Evolutionary conservation across 2,113 vertebrate species (phyloP), one percentile per base, ranked within the genome.

Genomic region (Perca flavescens): DNA sequence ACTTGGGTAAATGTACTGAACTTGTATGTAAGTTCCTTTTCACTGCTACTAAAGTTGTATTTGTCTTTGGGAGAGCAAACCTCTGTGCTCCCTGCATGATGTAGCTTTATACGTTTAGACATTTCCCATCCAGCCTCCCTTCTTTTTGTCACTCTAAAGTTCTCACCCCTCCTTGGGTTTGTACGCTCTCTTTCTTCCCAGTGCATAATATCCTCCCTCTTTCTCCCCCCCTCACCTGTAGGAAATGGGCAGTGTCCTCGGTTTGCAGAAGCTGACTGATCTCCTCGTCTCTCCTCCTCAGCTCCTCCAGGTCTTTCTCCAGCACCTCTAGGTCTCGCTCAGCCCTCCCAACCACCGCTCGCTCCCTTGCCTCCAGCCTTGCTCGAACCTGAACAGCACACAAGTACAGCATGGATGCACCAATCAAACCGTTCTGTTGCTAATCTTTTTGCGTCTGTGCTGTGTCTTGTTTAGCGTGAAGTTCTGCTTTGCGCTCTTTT

Each of bases 271-370:
- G 85, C 71, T 64, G 79, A 8, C 40, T 22, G 60, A 95, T 93
- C 73, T 92, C 91, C 56, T 79, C n/a, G 2, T 95, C 89, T 73
- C 90, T 87, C 77, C 58, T 87, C 88, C 86, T 88, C 69, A 95
- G 90, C 57, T 93, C 91, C 52, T 91, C 84, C 80, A 95, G 82
- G 31, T 95, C 93, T 31, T 72, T 88, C 80, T 91, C 83, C 82
- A 94, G 84, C 67, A 64, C 49, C 82, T 92, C 90, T 0, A 88
- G 11, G 61, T 94, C 91, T 2, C 65, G 78, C n/a, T 93, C 79
- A 0, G 85, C 89, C 60, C 91, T 67, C 14, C 84, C 80, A 7
- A 91, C 82, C 69, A 85, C 83, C 15, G 86, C 78, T 1, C 85
- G 86, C 88, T 92, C 90, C 78, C 86, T 91, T 0, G 82, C 84